Evolutionary conservation across 1,140 invertebrate genomes (phyloP).

Genomic region (Microplitis mediator): DNA sequence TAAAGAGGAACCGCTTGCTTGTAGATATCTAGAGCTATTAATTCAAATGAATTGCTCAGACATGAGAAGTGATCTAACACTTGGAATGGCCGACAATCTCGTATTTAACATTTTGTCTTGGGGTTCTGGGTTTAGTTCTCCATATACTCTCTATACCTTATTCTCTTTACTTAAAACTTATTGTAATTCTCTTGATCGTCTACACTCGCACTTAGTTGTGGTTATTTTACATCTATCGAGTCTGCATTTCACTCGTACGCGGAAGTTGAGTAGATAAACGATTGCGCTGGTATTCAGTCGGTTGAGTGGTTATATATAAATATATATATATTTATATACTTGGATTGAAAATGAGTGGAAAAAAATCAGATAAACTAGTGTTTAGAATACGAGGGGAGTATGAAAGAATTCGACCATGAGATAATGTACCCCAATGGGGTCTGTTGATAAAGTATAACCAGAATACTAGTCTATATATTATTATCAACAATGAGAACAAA

Average conservation of each 20-base stretch:
- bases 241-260: slow-evolving; percentile 17
- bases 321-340: not conserved
- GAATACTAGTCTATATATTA: not conserved
- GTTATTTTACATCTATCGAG: not conserved
- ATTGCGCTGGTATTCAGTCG: slow-evolving; percentile 20
- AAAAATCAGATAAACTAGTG: not conserved
- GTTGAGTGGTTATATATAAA: not conserved
- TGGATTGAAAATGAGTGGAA: not conserved
- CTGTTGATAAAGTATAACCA: slow-evolving; percentile 2
- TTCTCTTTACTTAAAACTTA: not conserved
- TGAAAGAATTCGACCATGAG: slow-evolving; percentile 11
- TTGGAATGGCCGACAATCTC: slow-evolving; percentile 28
- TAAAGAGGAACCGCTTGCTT: not conserved
- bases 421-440: not conserved
- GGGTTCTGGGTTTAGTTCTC: too few relatives aligned
- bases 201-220: slow-evolving; percentile 2
- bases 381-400: not conserved
- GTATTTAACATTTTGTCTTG: slow-evolving; percentile 21
- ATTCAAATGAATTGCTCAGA: slow-evolving; percentile 47
- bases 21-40: slow-evolving; percentile 40
- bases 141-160: not conserved
- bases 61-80: slow-evolving; percentile 32
- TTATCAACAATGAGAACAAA: slow-evolving; percentile 9
- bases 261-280: slow-evolving; percentile 29
- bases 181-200: not conserved